Conservation (phyloP, 2,888 invertebrate genomes). For the Omphaloscelis lunosa region DNA sequence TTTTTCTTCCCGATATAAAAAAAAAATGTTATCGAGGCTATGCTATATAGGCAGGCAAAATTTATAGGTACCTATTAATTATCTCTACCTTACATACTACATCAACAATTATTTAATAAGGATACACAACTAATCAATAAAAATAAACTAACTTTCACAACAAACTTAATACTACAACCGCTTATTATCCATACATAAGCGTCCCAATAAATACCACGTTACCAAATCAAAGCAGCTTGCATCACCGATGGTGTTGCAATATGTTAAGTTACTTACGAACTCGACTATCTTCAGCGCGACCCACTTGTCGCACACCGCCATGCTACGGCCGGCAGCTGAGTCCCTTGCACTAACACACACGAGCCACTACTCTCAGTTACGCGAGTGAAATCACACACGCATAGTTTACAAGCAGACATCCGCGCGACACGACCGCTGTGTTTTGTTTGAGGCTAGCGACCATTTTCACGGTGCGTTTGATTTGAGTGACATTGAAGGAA, state of each 20-base stretch:
- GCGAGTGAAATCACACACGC: conserved; percentile 73
- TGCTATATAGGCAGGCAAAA: background rate
- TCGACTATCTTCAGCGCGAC: conserved; percentile 90
- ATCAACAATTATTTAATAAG: background rate
- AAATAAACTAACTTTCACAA: conserved; percentile 25
- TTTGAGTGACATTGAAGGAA: conserved; percentile 81
- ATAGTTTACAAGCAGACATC: conserved; percentile 74
- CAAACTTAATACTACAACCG: conserved; percentile 24
- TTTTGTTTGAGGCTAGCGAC: conserved; percentile 79
- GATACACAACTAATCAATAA: conserved; percentile 18
- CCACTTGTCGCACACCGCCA: conserved; percentile 90
- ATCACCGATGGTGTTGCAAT: conserved; percentile 69
- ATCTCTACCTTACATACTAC: background rate
- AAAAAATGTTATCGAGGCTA: conserved; percentile 5
- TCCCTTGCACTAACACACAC: conserved; percentile 56
- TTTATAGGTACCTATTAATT: background rate
- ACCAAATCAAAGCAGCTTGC: conserved; percentile 65
- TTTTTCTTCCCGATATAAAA: background rate
- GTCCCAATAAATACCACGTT: conserved; percentile 60
- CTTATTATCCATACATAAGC: conserved; percentile 41
- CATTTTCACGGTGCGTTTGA: conserved; percentile 76
- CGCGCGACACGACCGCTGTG: conserved; percentile 79
- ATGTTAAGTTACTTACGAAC: conserved; percentile 84
- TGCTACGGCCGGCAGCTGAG: conserved; percentile 69
- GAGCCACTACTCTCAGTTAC: conserved; percentile 71